Conservation (phyloP, 2,113 vertebrate species). For the Bungarus multicinctus region DNA sequence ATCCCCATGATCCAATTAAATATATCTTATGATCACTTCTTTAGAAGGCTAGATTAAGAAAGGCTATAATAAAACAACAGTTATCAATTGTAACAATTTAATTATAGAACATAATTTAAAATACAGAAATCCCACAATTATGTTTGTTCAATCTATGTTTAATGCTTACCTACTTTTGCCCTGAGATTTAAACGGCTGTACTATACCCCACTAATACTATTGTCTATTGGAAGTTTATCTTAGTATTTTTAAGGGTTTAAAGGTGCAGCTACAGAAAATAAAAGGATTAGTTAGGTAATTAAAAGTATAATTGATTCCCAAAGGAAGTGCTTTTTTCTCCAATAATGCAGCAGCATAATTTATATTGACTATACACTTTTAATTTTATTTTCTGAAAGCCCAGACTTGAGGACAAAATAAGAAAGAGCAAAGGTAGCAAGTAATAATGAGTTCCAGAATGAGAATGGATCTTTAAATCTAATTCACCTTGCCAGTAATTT, state of each 20-base stretch:
- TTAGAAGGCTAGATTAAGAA: not conserved
- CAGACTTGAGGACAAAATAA: constrained; percentile 14
- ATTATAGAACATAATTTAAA: not conserved
- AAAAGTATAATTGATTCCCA: constrained; percentile 58
- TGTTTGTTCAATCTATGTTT: not conserved
- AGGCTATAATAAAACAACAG: not conserved
- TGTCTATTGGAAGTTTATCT: constrained; percentile 34
- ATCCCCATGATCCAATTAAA: not conserved
- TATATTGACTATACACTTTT: constrained; percentile 44
- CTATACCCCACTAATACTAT: not conserved
- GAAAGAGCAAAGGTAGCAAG: constrained; percentile 25
- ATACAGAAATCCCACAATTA: not conserved
- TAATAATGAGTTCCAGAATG: constrained; percentile 28
- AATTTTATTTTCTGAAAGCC: constrained; percentile 25
- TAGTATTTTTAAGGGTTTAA: constrained; percentile 36
- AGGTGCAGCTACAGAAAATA: constrained; percentile 35
- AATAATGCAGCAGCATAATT: constrained; percentile 40
- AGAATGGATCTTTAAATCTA: not conserved
- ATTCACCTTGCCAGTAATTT: constrained; percentile 20
- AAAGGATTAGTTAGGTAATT: constrained; percentile 55
- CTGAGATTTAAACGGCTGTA: not conserved
- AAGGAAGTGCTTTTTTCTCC: constrained; percentile 48
- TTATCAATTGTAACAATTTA: not conserved
- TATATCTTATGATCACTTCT: not conserved
- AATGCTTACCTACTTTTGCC: not conserved